Conservation (phyloP, 2,113 vertebrate genomes). For the Ahaetulla prasina region DNA sequence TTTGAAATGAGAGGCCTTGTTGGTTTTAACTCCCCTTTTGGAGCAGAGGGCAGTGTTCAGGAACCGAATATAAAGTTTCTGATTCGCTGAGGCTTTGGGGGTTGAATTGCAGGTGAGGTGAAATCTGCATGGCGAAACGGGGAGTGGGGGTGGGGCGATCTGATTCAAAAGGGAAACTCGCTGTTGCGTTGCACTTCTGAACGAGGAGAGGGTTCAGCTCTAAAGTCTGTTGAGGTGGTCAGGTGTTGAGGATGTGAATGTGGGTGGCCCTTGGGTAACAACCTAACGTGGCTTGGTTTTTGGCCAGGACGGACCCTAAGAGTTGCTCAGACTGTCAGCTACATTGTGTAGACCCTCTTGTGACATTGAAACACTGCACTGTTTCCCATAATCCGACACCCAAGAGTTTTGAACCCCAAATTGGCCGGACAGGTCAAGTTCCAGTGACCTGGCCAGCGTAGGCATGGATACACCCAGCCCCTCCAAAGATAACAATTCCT, state of each 20-base stretch:
- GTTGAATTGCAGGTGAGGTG: not conserved
- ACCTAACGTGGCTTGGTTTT: not conserved
- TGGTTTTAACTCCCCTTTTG: slow-evolving; percentile 14
- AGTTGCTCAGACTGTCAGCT: not conserved
- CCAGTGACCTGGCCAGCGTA: not conserved
- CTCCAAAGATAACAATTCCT: not conserved
- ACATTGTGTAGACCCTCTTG: not conserved
- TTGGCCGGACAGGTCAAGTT: not conserved
- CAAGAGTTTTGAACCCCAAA: not conserved
- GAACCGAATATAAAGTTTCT: not conserved
- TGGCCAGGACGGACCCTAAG: not conserved
- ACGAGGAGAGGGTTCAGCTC: not conserved
- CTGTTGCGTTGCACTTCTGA: not conserved
- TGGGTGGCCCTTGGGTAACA: not conserved
- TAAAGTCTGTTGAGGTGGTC: not conserved
- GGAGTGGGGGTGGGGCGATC: fast-evolving
- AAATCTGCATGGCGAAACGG: not conserved
- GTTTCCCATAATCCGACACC: not conserved
- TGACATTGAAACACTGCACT: no score
- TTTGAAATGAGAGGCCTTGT: not conserved
- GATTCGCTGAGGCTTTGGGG: not conserved
- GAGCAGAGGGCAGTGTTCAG: not conserved
- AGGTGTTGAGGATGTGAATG: not conserved
- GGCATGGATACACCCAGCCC: no score
- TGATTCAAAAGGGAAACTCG: not conserved